A percentile compares a stretch with the other conserved stretches of the same genome.
Evolutionary conservation across 2,888 invertebrate species (phyloP).

Genomic region (Limenitis arthemis): DNA sequence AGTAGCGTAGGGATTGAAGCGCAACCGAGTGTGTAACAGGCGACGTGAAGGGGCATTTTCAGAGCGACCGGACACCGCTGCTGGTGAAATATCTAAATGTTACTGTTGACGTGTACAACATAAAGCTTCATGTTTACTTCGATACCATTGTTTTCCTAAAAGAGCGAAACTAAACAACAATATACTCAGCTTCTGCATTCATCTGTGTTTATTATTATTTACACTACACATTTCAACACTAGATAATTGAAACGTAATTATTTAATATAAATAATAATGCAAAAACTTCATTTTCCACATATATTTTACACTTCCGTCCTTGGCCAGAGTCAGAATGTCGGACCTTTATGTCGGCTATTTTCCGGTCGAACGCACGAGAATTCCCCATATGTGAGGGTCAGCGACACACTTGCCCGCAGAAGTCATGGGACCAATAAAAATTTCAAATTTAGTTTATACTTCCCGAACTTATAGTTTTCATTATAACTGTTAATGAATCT

Average conservation of each 20-base stretch:
- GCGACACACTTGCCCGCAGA: constrained; percentile 29
- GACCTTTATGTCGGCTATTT: constrained; percentile 68
- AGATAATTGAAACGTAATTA: too few species aligned
- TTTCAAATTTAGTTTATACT: constrained; percentile 18
- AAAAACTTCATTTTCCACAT: neutral
- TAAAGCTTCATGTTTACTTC: neutral
- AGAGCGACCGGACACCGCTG: constrained; percentile 50
- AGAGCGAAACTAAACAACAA: neutral
- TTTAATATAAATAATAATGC: too few species aligned
- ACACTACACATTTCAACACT: too few species aligned
- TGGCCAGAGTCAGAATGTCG: constrained; percentile 52
- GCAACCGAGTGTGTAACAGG: constrained; percentile 62
- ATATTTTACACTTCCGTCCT: constrained; percentile 53
- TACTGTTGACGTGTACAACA: constrained; percentile 33
- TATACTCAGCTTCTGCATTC: neutral
- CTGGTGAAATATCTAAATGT: constrained; percentile 49
- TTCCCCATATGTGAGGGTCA: constrained; percentile 46
- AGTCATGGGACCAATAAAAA: constrained; percentile 37
- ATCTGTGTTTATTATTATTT: too few species aligned
- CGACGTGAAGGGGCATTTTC: constrained; percentile 59
- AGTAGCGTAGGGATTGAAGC: constrained; percentile 50
- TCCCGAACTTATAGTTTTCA: neutral
- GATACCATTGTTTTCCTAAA: neutral
- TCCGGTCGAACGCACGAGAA: constrained; percentile 60
- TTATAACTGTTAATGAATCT: too few species aligned